Evolutionary conservation across 1,140 invertebrate species (phyloP).

Genomic region (Penaeus chinensis): DNA sequence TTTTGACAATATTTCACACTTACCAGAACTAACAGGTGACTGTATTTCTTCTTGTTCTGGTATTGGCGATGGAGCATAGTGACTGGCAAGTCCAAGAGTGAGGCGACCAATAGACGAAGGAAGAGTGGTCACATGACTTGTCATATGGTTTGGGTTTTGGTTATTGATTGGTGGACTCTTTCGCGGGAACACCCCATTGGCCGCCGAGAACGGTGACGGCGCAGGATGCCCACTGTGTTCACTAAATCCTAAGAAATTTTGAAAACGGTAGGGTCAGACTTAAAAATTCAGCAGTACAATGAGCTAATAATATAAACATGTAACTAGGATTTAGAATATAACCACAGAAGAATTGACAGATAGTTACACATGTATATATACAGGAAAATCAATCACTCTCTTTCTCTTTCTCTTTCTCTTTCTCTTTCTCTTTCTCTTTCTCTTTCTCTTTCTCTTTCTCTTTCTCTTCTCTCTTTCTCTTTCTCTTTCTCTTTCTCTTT

Average conservation of each 20-base stretch:
- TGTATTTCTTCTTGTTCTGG: constrained; percentile 59
- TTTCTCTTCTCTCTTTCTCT: no score
- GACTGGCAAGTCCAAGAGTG: constrained; percentile 55
- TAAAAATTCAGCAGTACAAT: not conserved
- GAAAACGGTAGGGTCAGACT: not conserved
- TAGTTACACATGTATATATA: no score
- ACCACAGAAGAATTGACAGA: no score
- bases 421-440: no score
- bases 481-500: no score
- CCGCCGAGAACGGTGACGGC: constrained; percentile 44
- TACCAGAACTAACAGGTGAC: constrained; percentile 60
- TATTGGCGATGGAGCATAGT: constrained; percentile 56
- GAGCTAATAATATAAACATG: no score
- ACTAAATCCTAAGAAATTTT: constrained; percentile 36
- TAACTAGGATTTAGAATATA: no score
- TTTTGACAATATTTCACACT: constrained; percentile 20
- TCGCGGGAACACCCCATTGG: constrained; percentile 53
- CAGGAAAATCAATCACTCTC: no score
- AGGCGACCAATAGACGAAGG: constrained; percentile 59
- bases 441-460: no score
- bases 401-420: no score
- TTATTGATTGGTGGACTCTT: constrained; percentile 57
- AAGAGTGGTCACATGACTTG: constrained; percentile 58
- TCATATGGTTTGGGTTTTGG: constrained; percentile 58
- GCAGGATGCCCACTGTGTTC: constrained; percentile 56